Percentiles rank a stretch among this genome's conserved stretches.
phyloP scores from a whole-genome alignment of 2,888 invertebrate genomes.

The Folsomia candida region DNA sequence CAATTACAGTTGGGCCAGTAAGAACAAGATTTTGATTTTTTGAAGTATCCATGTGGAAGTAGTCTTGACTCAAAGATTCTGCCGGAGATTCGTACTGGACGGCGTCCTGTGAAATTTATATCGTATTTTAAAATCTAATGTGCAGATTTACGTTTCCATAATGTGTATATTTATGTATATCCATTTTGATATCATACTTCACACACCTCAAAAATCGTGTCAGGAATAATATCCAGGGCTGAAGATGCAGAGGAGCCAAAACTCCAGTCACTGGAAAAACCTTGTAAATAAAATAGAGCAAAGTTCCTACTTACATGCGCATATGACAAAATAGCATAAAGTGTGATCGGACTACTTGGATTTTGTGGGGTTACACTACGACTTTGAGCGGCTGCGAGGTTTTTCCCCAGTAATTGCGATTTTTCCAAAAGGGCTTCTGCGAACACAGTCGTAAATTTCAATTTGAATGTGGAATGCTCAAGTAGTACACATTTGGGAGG shows the following conservation, averaged over 20 bases:
- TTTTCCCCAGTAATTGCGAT: neutral
- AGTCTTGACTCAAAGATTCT: slow-evolving; percentile 3
- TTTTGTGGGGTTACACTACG: too few species aligned
- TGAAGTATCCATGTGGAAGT: neutral
- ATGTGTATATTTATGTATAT: neutral
- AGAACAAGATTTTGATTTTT: neutral
- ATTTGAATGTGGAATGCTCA: neutral
- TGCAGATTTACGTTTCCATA: neutral
- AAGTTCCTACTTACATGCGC: neutral
- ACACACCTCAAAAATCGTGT: neutral
- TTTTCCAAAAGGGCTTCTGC: slow-evolving; percentile 3
- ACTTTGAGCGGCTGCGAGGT: neutral
- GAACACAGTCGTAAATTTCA: neutral
- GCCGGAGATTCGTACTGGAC: slow-evolving; percentile 9
- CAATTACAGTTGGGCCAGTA: neutral
- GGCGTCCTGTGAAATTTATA: neutral
- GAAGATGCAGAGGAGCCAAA: neutral
- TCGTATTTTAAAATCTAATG: too few species aligned
- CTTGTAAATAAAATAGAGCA: neutral
- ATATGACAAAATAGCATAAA: neutral
- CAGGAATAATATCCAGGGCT: neutral
- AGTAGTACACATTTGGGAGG: neutral
- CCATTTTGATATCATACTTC: neutral
- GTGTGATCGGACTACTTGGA: neutral
- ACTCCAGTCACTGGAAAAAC: neutral